Conservation (phyloP, 1,140 invertebrate species). For the Drosophila gunungcola region DNA sequence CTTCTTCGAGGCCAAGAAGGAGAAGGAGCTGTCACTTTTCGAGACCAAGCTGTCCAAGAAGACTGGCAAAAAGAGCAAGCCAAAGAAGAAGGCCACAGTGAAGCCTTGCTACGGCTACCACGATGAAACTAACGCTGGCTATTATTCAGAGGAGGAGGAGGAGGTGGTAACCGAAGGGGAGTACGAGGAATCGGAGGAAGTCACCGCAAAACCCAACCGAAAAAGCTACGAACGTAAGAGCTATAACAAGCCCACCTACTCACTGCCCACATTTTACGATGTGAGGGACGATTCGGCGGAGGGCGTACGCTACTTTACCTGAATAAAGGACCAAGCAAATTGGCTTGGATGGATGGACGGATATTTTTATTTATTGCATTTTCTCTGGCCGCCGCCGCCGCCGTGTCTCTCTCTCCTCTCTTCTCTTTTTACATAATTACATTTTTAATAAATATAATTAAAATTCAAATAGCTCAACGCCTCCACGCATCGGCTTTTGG, state of each 20-base stretch:
- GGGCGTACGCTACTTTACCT: conserved; percentile 63
- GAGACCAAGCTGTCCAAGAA: conserved; percentile 53
- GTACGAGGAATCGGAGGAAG: conserved; percentile 29
- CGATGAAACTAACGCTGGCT: neutral
- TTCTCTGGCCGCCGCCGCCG: neutral
- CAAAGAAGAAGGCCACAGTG: conserved; percentile 22
- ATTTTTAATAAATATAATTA: conserved; percentile 78
- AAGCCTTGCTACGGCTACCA: conserved; percentile 34
- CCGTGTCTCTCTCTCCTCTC: neutral
- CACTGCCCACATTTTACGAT: conserved; percentile 40
- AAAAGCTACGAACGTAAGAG: conserved; percentile 19
- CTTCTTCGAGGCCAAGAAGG: conserved; percentile 59
- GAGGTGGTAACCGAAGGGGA: conserved; percentile 18
- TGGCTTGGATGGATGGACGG: conserved; percentile 15
- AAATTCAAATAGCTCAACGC: conserved; percentile 56
- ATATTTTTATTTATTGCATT: conserved; percentile 47
- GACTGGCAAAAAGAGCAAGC: conserved; percentile 40
- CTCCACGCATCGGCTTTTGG: neutral
- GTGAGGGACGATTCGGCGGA: conserved; percentile 54
- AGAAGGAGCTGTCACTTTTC: conserved; percentile 41
- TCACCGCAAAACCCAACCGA: conserved; percentile 11
- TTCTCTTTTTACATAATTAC: conserved; percentile 60
- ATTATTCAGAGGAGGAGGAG: conserved; percentile 15
- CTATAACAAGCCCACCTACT: conserved; percentile 3
- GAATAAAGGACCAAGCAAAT: conserved; percentile 18